phyloP scores from a whole-genome alignment of 2,113 vertebrate genomes.

The Vombatus ursinus region DNA sequence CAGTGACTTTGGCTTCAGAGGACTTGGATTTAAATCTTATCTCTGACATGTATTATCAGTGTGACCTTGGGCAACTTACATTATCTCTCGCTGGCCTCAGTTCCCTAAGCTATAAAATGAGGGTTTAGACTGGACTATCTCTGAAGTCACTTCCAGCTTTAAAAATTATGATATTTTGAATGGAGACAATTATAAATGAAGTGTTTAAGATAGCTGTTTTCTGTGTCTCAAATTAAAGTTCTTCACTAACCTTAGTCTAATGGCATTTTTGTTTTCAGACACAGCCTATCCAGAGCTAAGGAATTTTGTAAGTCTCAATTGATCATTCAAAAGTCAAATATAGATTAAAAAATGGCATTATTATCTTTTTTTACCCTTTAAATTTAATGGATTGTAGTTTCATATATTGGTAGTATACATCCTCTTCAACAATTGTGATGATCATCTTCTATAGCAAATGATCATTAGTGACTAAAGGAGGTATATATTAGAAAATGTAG shows the following conservation, averaged over 20 bases:
- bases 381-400: neutral
- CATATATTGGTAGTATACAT: neutral
- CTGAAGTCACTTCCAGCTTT: too few relatives aligned
- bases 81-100: too few relatives aligned
- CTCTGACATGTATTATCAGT: too few relatives aligned
- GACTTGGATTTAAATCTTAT: too few relatives aligned
- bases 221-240: neutral
- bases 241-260: neutral
- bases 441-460: neutral
- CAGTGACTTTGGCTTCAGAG: too few relatives aligned
- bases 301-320: neutral
- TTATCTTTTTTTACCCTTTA: too few relatives aligned
- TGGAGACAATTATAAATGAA: neutral
- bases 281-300: too few relatives aligned
- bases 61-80: too few relatives aligned
- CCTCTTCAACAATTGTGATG: neutral
- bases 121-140: too few relatives aligned
- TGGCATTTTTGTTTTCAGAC: neutral
- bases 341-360: neutral
- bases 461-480: rapidly evolving
- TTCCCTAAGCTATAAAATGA: too few relatives aligned
- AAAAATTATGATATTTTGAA: neutral
- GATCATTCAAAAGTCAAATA: neutral
- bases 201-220: too few relatives aligned
- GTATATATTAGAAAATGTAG: neutral